Percentiles rank a stretch among this genome's conserved stretches.
These are phyloP conservation scores for Xenopus laevis DNA, from an alignment of 2,113 vertebrate genomes.

Conservation along the genomic window DNA sequence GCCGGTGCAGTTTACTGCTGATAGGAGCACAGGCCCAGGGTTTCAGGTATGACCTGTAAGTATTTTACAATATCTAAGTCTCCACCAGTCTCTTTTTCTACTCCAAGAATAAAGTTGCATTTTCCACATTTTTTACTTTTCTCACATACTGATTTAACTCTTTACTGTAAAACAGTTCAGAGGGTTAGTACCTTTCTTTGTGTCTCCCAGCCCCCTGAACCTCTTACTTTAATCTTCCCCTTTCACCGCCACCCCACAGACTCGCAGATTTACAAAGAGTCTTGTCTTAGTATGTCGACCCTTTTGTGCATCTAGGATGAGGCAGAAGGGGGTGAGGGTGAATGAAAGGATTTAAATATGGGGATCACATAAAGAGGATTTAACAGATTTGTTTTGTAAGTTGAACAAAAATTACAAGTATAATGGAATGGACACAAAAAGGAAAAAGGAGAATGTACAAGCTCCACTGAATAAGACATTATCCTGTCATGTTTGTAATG, in stretches of 20 bases:
- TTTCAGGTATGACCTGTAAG: too few species aligned
- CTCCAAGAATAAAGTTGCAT: too few species aligned
- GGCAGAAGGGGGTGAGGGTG: conserved; percentile 48
- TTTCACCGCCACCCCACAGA: conserved; percentile 3
- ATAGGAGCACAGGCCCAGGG: too few species aligned
- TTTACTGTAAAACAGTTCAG: too few species aligned
- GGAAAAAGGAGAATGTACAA: conserved; percentile 80
- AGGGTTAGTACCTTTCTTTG: not conserved
- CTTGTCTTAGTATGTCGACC: conserved; percentile 20
- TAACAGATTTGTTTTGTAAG: conserved; percentile 92
- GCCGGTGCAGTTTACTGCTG: too few species aligned
- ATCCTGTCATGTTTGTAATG: conserved; percentile 87
- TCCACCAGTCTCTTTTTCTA: too few species aligned
- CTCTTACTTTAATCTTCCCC: conserved; percentile 50
- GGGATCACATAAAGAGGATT: conserved; percentile 91
- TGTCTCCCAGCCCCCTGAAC: not conserved
- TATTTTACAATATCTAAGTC: too few species aligned
- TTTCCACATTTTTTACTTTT: too few species aligned
- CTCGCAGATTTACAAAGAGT: conserved; percentile 26
- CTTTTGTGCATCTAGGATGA: conserved; percentile 42
- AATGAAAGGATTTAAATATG: conserved; percentile 43
- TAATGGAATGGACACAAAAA: conserved; percentile 78
- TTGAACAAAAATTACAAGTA: conserved; percentile 78
- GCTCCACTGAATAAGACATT: conserved; percentile 87
- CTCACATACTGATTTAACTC: too few species aligned